phyloP scores from a whole-genome alignment of 2,888 invertebrate species.

The Xestia c-nigrum region DNA sequence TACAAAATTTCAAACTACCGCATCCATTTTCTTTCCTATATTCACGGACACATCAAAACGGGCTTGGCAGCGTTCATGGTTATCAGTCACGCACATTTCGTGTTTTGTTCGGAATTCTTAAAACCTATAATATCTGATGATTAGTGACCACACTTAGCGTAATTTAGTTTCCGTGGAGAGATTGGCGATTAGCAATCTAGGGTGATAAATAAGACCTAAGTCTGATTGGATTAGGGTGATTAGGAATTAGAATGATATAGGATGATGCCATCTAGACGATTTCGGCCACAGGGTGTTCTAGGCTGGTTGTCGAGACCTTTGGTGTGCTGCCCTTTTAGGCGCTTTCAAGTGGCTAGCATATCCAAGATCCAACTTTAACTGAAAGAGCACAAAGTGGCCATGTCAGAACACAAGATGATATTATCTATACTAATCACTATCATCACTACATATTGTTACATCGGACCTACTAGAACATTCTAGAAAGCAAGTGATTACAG shows the following conservation, averaged over 20 bases:
- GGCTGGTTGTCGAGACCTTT: too few relatives aligned
- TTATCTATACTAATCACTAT: too few relatives aligned
- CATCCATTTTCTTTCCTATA: slow-evolving; percentile 17
- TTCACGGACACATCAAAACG: slow-evolving; percentile 43
- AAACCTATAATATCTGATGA: slow-evolving; percentile 55
- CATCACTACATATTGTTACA: too few relatives aligned
- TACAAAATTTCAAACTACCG: slow-evolving; percentile 5
- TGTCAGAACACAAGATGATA: too few relatives aligned
- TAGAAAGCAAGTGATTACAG: too few relatives aligned
- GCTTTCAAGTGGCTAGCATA: too few relatives aligned
- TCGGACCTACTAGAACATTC: too few relatives aligned
- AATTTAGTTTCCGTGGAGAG: slow-evolving; percentile 41
- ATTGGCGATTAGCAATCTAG: slow-evolving; percentile 11
- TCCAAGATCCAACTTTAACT: too few relatives aligned
- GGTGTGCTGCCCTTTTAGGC: too few relatives aligned
- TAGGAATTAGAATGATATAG: neutral
- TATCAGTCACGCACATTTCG: slow-evolving; percentile 68
- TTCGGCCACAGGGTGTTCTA: too few relatives aligned
- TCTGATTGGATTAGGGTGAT: slow-evolving; percentile 16
- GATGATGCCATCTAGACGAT: too few relatives aligned
- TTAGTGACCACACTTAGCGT: slow-evolving; percentile 41
- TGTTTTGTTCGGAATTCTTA: slow-evolving; percentile 53
- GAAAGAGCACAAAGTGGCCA: too few relatives aligned
- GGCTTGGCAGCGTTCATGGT: slow-evolving; percentile 65
- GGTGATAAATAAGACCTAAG: neutral